Percentiles rank a stretch among this genome's conserved stretches.
phyloP scores from a whole-genome alignment of 2,888 invertebrate species.

The Drosophila ustulata region DNA sequence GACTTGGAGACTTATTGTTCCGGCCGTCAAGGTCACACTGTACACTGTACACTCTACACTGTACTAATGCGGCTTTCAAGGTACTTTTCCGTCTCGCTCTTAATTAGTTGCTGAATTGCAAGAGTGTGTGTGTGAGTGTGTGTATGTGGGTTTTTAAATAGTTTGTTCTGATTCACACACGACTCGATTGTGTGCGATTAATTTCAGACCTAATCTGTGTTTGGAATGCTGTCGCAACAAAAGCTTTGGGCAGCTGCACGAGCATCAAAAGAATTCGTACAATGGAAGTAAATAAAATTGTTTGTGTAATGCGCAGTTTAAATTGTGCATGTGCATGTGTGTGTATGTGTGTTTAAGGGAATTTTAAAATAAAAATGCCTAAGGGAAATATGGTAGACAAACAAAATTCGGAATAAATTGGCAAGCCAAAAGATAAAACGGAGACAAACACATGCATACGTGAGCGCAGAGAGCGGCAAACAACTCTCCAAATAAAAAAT shows the following conservation, averaged over 20 bases:
- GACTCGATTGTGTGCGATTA: slow-evolving; percentile 14
- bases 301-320: slow-evolving; percentile 32
- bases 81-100: slow-evolving; percentile 2
- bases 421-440: slow-evolving; percentile 10
- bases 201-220: slow-evolving; percentile 12
- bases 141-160: slow-evolving; percentile 1
- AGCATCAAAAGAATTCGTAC: slow-evolving; percentile 19
- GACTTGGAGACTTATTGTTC: background rate
- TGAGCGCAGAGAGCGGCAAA: slow-evolving; percentile 12
- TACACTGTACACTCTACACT: background rate
- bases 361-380: slow-evolving; percentile 20
- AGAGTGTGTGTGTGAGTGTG: background rate
- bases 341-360: background rate
- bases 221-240: slow-evolving; percentile 9
- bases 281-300: slow-evolving; percentile 28
- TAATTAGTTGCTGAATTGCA: slow-evolving; percentile 4
- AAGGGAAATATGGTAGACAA: slow-evolving; percentile 18
- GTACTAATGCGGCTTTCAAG: slow-evolving; percentile 11
- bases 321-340: slow-evolving; percentile 5
- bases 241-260: slow-evolving; percentile 37
- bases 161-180: slow-evolving; percentile 12
- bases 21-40: background rate
- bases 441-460: background rate
- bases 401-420: slow-evolving; percentile 37
- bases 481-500: slow-evolving; percentile 15